Conservation (phyloP, 2,113 vertebrate species). For the Gila orcuttii region DNA sequence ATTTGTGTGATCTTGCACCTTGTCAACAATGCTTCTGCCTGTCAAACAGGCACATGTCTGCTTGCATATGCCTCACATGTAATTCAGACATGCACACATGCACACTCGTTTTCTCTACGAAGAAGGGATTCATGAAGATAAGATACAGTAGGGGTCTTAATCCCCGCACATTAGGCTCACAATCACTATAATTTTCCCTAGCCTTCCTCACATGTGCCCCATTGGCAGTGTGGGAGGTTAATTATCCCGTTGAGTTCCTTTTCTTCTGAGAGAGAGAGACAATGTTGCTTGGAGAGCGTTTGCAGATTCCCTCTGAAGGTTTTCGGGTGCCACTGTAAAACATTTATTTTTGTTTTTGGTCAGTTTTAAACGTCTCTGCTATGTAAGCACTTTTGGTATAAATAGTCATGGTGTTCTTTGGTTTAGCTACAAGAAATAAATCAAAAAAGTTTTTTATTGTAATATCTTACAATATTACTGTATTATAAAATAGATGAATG, state of each 20-base stretch:
- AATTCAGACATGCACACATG: constrained; percentile 16
- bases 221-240: constrained; percentile 60
- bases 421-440: not conserved
- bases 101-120: not conserved
- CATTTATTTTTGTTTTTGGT: not conserved
- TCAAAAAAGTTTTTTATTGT: no score
- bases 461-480: no score
- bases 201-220: constrained; percentile 37
- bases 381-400: constrained; percentile 22
- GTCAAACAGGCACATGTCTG: not conserved
- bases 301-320: not conserved
- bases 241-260: constrained; percentile 48
- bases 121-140: not conserved
- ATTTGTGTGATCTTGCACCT: not conserved
- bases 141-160: not conserved
- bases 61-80: not conserved
- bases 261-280: constrained; percentile 27
- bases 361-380: constrained; percentile 17
- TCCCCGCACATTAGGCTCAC: constrained; percentile 36
- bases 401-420: not conserved
- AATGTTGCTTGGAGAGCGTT: not conserved
- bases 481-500: not conserved
- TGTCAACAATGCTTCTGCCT: not conserved
- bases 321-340: not conserved
- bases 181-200: constrained; percentile 58